phyloP scores from a whole-genome alignment of 1,140 invertebrate genomes.

The Macrobrachium rosenbergii region DNA sequence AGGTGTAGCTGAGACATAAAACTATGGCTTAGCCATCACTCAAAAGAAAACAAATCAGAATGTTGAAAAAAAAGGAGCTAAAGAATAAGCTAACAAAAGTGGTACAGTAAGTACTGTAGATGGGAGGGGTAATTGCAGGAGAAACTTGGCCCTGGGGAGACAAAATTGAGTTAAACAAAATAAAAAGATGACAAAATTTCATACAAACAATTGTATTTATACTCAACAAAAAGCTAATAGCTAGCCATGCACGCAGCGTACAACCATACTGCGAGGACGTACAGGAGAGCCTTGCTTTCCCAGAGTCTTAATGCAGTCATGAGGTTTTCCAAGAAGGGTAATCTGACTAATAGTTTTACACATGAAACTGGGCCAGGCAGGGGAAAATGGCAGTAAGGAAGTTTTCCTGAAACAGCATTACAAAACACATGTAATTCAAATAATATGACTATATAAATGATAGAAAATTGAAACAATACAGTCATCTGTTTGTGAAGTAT shows the following conservation, averaged over 20 bases:
- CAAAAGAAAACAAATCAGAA: background rate
- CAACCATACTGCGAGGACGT: conserved; percentile 59
- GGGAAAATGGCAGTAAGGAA: background rate
- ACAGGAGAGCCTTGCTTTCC: conserved; percentile 45
- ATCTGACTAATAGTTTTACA: background rate
- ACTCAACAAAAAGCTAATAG: conserved; percentile 30
- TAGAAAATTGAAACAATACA: background rate
- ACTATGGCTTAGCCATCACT: background rate
- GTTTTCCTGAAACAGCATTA: too few species aligned
- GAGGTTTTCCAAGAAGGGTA: background rate
- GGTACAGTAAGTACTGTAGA: background rate
- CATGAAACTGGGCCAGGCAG: background rate
- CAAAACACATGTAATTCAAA: too few species aligned
- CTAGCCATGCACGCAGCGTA: conserved; percentile 61
- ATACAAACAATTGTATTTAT: conserved; percentile 12
- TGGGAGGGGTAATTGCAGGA: background rate
- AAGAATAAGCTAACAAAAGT: background rate
- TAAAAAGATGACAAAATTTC: conserved; percentile 14
- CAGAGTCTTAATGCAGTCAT: conserved; percentile 41
- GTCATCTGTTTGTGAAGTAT: background rate
- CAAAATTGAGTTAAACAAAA: conserved; percentile 10
- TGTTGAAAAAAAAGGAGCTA: background rate
- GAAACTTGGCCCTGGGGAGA: background rate
- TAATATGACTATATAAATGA: too few species aligned
- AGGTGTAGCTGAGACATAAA: background rate